phyloP scores from a whole-genome alignment of 2,797 vertebrate species.

The Basileuterus tristriatus region DNA sequence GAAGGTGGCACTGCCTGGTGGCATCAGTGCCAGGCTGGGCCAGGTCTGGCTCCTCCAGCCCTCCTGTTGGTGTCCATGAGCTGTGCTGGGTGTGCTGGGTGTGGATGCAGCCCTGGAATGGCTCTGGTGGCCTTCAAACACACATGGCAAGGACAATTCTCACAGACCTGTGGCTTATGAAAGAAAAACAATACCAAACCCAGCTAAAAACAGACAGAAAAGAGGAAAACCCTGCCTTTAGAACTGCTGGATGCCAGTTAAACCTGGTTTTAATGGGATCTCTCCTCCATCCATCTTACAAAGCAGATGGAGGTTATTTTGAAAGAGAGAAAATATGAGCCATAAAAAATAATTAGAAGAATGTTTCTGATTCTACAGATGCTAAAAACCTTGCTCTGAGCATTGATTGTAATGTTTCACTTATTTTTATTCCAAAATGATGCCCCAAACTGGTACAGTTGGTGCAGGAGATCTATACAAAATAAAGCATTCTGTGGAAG shows the following conservation, averaged over 20 bases:
- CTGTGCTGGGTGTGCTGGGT: neutral
- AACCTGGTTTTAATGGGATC: neutral
- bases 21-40: neutral
- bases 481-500: neutral
- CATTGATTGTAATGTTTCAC: fast-evolving
- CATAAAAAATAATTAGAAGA: neutral
- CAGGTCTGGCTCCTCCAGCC: neutral
- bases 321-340: fast-evolving
- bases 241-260: neutral
- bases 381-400: neutral
- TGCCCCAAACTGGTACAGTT: neutral
- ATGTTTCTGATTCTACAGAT: neutral
- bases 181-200: neutral
- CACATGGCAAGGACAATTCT: neutral
- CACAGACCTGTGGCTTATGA: neutral
- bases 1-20: neutral
- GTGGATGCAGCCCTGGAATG: neutral
- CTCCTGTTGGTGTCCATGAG: fast-evolving
- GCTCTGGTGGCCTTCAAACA: neutral
- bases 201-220: neutral
- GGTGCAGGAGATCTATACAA: neutral
- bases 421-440: neutral
- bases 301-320: neutral
- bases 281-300: neutral
- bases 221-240: fast-evolving